A percentile compares a stretch with the other conserved stretches of the same genome.
phyloP scores from a whole-genome alignment of 2,113 vertebrate species.

The Vulpes ferrilata region DNA sequence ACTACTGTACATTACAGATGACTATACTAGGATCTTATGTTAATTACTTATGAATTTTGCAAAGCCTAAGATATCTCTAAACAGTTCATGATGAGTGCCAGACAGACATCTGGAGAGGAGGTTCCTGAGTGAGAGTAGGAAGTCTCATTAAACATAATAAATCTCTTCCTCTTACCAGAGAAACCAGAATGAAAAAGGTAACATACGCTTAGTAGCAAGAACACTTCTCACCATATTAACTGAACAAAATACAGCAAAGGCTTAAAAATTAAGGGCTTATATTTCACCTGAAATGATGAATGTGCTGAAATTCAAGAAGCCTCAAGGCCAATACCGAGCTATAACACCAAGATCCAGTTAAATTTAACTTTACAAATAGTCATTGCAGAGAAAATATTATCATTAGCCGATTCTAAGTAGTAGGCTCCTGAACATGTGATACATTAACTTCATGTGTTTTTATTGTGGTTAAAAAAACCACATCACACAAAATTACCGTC shows the following conservation, averaged over 20 bases:
- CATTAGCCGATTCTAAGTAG: conserved; percentile 5
- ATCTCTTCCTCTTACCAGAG: conserved; percentile 48
- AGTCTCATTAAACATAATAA: conserved; percentile 61
- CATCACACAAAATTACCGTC: not conserved
- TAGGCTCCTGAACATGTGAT: conserved; percentile 36
- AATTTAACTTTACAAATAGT: conserved; percentile 22
- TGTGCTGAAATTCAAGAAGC: not conserved
- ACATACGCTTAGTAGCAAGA: not conserved
- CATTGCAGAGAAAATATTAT: conserved; percentile 38
- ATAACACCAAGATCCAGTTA: not conserved
- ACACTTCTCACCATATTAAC: conserved; percentile 27
- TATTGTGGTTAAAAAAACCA: not conserved
- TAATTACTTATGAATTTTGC: conserved; percentile 77
- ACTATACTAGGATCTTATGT: conserved; percentile 47
- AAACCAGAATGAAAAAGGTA: conserved; percentile 59
- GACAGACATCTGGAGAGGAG: conserved; percentile 68
- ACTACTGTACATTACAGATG: conserved; percentile 61
- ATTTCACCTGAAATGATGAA: conserved; percentile 18
- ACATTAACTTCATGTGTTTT: not conserved
- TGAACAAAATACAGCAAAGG: conserved; percentile 14
- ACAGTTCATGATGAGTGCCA: conserved; percentile 45
- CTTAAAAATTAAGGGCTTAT: conserved; percentile 47
- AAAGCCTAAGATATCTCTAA: conserved; percentile 62
- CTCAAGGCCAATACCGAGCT: not conserved
- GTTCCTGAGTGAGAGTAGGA: conserved; percentile 40